Base-by-base conservation (phyloP, 2,888 invertebrate genomes). In the Lapara coniferarum region DNA sequence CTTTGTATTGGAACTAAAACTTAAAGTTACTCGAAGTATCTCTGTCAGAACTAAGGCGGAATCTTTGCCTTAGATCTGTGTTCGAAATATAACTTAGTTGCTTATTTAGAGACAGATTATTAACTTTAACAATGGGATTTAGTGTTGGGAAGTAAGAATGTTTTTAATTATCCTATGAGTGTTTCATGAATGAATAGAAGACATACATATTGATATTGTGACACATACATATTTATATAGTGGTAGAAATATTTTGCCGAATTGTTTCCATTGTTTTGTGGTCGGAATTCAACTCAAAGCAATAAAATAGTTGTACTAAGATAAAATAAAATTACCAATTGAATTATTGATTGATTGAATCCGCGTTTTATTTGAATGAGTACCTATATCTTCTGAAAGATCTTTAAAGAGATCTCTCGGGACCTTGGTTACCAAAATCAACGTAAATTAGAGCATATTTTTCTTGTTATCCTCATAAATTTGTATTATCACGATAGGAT, bases 401-500 rank as follows among this genome's bases (percentile, higher is more conserved):
- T 37, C 8, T 5, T 37, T n/a, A 3, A 7, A 14, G 14, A 52
- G 25, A 51, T 10, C 5, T 13, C 13, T 52, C n/a, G n/a, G 52
- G 14, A 52, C 13, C 14, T n/a, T 0, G 7, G 53, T 19, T 55
- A 55, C 16, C 2, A 55, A 19, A 55, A 55, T 55, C 16, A 12
- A 55, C 16, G 12, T 13, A 59, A 49, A 19, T 13, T 49, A 16
- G 46, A 19, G 19, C 49, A 19, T 10, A 12, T 63, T 63, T 63
- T 63, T 46, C 49, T 19, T 55, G 19, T 19, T 49, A 37, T 13
- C 77, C 79, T 74, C 81, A 81, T 86, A 85, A 82, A 85, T 86
- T 81, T 77, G 76, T 81, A 81, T 85, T 84, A 85, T 79, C 82
- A 77, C 77, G 78, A 75, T 77, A 78, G 75, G 77, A 76, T 63